Evolutionary conservation across 2,797 vertebrate genomes (phyloP).

Genomic region (Brotula barbata): DNA sequence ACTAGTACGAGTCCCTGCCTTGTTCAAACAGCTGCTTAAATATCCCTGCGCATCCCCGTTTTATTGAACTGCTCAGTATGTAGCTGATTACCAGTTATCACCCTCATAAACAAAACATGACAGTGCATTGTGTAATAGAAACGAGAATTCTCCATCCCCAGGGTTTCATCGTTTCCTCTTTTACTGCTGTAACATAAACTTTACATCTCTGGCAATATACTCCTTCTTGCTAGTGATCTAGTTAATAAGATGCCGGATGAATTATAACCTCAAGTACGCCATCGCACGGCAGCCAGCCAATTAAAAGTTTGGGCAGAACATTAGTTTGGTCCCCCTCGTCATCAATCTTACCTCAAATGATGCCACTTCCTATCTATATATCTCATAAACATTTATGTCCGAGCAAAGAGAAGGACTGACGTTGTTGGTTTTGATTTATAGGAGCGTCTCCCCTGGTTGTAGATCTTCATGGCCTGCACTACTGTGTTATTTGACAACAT

Average conservation of each 20-base stretch:
- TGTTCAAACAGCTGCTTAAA: conserved; percentile 10
- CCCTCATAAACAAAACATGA: conserved; percentile 34
- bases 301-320: conserved; percentile 29
- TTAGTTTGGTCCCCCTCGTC: conserved; percentile 40
- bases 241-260: conserved; percentile 38
- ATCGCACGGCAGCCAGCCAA: conserved; percentile 43
- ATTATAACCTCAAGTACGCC: conserved; percentile 19
- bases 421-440: conserved; percentile 26
- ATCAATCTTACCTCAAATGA: conserved; percentile 45
- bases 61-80: conserved; percentile 27
- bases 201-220: conserved; percentile 25
- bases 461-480: not conserved
- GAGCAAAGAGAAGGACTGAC: conserved; percentile 16
- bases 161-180: conserved; percentile 22
- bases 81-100: conserved; percentile 49
- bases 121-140: not conserved
- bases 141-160: not conserved
- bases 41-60: conserved; percentile 14
- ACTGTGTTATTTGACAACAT: not conserved
- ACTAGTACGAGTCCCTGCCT: conserved; percentile 1
- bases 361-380: conserved; percentile 38
- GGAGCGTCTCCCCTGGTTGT: conserved; percentile 10
- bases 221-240: conserved; percentile 26
- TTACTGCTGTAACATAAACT: conserved; percentile 24
- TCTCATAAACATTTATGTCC: conserved; percentile 34